phyloP scores from a whole-genome alignment of 1,140 invertebrate species.

The Drosophila pallidifrons region DNA sequence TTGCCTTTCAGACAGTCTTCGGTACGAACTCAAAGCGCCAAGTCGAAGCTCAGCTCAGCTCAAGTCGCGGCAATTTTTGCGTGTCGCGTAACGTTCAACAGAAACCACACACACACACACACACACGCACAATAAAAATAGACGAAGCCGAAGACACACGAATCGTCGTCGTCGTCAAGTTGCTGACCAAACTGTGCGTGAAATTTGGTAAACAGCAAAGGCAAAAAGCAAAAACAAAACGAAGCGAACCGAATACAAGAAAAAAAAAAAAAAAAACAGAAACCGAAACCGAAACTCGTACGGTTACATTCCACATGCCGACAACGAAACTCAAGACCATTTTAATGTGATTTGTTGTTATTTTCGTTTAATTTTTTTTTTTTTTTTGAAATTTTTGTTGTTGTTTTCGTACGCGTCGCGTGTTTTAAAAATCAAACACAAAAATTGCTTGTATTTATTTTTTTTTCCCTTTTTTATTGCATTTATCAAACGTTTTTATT shows the following conservation, averaged over 20 bases:
- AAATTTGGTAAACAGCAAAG: constrained; percentile 71
- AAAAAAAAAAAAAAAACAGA: constrained; percentile 8
- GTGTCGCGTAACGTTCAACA: constrained; percentile 6
- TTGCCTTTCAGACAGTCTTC: constrained; percentile 57
- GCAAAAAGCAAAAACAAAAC: constrained; percentile 6
- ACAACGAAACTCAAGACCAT: constrained; percentile 38
- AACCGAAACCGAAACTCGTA: constrained; percentile 37
- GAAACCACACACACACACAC: too few species aligned
- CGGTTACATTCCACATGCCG: constrained; percentile 37
- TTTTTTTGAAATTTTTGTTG: constrained; percentile 28
- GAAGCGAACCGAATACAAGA: constrained; percentile 11
- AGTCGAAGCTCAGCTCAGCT: constrained; percentile 38
- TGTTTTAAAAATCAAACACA: constrained; percentile 26
- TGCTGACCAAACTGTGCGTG: constrained; percentile 69
- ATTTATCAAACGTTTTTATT: constrained; percentile 29
- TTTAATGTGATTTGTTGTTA: constrained; percentile 37
- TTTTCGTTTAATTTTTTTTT: constrained; percentile 14
- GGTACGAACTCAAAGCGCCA: constrained; percentile 62
- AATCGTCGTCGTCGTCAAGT: constrained; percentile 28
- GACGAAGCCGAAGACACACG: constrained; percentile 28
- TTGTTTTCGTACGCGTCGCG: constrained; percentile 22
- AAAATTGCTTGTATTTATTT: constrained; percentile 13
- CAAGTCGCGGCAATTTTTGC: constrained; percentile 10
- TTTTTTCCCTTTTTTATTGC: constrained; percentile 19
- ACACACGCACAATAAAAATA: constrained; percentile 16